Evolutionary conservation across 2,113 vertebrate genomes (phyloP), one percentile per base, ranked within the genome.

Genomic region (Hippocampus guttulatus): DNA sequence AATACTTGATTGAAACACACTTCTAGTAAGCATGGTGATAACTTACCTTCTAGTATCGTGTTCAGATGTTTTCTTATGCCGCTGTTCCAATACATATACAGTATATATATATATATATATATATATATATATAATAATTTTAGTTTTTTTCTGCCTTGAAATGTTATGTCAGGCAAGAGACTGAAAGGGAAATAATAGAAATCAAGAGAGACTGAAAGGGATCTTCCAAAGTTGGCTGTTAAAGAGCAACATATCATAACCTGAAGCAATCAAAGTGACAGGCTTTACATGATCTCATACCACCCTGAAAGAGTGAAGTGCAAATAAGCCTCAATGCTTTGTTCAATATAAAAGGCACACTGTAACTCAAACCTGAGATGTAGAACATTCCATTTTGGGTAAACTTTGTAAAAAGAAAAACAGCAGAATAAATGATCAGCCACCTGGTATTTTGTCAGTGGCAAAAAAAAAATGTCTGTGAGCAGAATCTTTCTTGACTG

Each of bases 401-500:
- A 65, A 71, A 82, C 66, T 81, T 84, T 78, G 79, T 58, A 80
- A 58, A 75, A 52, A 79, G 64, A 86, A 85, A 66, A 55, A 80
- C 77, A 88, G 85, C 84, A 75, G 66, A 81, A 78, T 77, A 73
- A 89, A 83, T 82, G 75, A 73, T 49, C 78, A 67, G 68, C 38
- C 15, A n/a, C 21, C 43, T 14, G 14, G 10, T 45, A 47, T 69
- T 78, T 77, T 69, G 82, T 82, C 74, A 62, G 40, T 38, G 9
- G 77, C 74, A 30, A 71, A 71, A 62, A 62, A 75, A 82, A 38
- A 38, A 38, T 6, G 76, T 81, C 78, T 84, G 79, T 84, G 75
- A 88, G 79, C 40, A 73, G 81, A 85, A 91, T 86, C 80, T 83
- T 67, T 55, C 81, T 83, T 67, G 55, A 75, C 76, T 61, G 67